These are phyloP conservation scores for Bubo blakistoni DNA, from an alignment of 2,113 vertebrate species.

Conservation along the genomic window DNA sequence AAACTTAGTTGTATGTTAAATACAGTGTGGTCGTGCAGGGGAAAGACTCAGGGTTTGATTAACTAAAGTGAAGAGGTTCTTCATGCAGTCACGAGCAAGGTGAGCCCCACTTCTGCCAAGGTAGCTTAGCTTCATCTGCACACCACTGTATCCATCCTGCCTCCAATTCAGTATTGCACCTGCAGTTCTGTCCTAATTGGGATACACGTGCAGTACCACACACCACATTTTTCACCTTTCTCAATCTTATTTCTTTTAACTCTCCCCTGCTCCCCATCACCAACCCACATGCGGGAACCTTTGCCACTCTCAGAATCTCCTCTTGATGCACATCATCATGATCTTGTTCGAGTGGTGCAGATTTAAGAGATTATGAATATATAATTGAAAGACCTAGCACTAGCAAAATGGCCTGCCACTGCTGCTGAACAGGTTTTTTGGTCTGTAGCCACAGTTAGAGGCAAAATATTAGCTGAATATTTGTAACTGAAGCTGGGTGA, in stretches of 20 bases:
- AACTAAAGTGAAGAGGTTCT: not conserved
- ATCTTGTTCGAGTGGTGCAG: not conserved
- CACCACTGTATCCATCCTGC: not conserved
- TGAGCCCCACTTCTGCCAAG: not conserved
- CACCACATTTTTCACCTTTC: not conserved
- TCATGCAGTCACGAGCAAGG: accelerated
- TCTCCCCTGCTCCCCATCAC: not conserved
- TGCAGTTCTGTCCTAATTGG: not conserved
- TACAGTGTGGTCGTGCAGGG: too few relatives aligned
- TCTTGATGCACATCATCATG: not conserved
- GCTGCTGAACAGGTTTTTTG: not conserved
- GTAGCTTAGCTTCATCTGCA: not conserved
- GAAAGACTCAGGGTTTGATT: accelerated
- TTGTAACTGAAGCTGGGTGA: not conserved
- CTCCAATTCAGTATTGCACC: accelerated
- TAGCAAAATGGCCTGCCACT: not conserved
- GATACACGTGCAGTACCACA: not conserved
- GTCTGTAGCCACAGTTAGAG: not conserved
- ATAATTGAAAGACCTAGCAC: not conserved
- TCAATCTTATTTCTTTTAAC: not conserved
- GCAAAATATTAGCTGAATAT: not conserved
- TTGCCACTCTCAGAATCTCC: not conserved
- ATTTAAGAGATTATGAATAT: too few relatives aligned
- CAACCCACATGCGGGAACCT: not conserved
- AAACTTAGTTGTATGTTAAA: not conserved